These are phyloP conservation scores for Leptopilina myrica DNA, from an alignment of 2,888 invertebrate genomes.

Conservation along the genomic window DNA sequence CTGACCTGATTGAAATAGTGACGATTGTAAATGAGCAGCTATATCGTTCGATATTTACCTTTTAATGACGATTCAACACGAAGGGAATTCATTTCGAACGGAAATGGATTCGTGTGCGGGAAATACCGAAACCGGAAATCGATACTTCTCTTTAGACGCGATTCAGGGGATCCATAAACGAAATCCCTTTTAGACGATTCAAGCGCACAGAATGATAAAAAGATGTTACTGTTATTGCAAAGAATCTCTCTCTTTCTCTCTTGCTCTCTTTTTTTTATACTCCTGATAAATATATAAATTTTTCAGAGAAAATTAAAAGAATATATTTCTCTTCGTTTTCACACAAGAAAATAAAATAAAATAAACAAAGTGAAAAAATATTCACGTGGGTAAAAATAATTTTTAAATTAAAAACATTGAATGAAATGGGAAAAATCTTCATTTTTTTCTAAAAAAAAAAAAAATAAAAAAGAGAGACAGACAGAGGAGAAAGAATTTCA, in stretches of 20 bases:
- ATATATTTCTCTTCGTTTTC: no score
- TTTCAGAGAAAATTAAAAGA: no score
- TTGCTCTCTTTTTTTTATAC: background rate
- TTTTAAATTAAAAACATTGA: no score
- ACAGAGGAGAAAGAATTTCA: no score
- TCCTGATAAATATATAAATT: background rate
- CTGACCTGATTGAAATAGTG: slow-evolving; percentile 54
- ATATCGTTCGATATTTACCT: slow-evolving; percentile 61
- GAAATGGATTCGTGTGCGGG: slow-evolving; percentile 54
- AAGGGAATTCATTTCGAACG: slow-evolving; percentile 59
- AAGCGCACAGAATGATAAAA: slow-evolving; percentile 6
- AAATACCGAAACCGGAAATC: slow-evolving; percentile 61
- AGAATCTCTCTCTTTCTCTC: background rate
- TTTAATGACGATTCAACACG: slow-evolving; percentile 62
- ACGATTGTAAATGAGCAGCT: slow-evolving; percentile 56
- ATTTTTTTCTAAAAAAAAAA: no score
- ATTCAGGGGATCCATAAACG: slow-evolving; percentile 18
- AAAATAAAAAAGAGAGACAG: no score
- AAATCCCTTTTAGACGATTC: background rate
- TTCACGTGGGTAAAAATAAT: no score
- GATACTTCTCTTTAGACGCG: slow-evolving; percentile 46
- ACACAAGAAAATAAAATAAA: no score
- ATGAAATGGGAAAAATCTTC: no score
- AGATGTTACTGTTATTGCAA: slow-evolving; percentile 5
- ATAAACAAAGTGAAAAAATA: no score